A percentile compares a stretch with the other conserved stretches of the same genome.
These are phyloP conservation scores for Chionis minor DNA, from an alignment of 2,113 vertebrate genomes.

Conservation along the genomic window DNA sequence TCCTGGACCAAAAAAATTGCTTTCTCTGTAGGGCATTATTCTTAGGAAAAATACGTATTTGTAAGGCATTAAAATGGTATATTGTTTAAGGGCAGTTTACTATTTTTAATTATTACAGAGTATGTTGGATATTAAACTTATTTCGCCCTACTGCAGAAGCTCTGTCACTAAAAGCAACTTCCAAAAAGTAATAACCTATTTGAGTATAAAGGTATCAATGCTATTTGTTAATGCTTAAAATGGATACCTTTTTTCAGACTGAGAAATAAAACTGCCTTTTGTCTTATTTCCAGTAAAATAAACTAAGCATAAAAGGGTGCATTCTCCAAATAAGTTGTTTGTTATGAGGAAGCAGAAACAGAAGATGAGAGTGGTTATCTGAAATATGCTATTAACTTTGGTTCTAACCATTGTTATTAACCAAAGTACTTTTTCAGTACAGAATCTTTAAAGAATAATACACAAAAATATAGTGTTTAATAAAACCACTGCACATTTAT, in stretches of 20 bases:
- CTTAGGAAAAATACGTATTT: neutral
- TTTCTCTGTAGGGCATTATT: neutral
- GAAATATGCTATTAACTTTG: neutral
- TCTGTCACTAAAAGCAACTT: neutral
- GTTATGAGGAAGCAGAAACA: neutral
- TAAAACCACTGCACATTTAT: neutral
- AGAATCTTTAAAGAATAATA: neutral
- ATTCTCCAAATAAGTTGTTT: neutral
- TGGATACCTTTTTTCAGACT: neutral
- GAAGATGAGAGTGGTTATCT: neutral
- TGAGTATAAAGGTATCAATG: neutral
- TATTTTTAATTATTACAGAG: neutral
- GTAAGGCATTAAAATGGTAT: neutral
- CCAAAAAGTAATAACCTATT: neutral
- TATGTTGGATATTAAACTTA: neutral
- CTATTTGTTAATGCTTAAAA: neutral
- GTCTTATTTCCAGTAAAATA: neutral
- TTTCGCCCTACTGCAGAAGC: neutral
- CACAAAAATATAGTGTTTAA: fast-evolving
- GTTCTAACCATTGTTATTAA: neutral
- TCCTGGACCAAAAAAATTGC: neutral
- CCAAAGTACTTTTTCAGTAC: neutral
- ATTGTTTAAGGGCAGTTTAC: neutral
- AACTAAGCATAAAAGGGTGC: neutral
- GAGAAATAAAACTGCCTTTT: neutral